Evolutionary conservation across 2,113 vertebrate species (phyloP).

Genomic region (Takifugu flavidus): DNA sequence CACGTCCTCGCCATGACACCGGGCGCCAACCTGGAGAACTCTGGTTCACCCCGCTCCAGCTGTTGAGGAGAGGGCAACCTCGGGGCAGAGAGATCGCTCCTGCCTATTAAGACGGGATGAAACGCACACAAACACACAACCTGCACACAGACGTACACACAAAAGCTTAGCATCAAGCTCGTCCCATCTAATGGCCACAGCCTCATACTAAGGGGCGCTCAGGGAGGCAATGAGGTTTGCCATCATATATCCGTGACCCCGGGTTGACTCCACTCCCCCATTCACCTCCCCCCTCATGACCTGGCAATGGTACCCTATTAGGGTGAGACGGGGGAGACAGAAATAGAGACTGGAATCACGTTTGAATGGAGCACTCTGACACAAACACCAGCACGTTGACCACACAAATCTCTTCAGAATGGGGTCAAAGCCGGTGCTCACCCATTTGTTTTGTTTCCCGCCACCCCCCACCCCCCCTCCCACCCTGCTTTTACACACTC

Average conservation of each 20-base stretch:
- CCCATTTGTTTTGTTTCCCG: slow-evolving; percentile 66
- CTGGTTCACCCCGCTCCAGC: slow-evolving; percentile 69
- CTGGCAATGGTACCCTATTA: slow-evolving; percentile 76
- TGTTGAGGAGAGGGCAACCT: slow-evolving; percentile 66
- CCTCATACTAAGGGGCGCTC: slow-evolving; percentile 70
- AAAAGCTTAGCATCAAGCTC: slow-evolving; percentile 54
- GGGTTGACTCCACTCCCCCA: slow-evolving; percentile 72
- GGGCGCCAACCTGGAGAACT: slow-evolving; percentile 51
- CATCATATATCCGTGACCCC: slow-evolving; percentile 76
- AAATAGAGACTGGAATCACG: slow-evolving; percentile 56
- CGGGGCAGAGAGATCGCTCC: slow-evolving; percentile 56
- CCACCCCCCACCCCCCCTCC: not conserved
- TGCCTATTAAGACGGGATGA: slow-evolving; percentile 57
- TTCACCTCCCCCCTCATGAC: slow-evolving; percentile 69
- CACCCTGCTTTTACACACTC: slow-evolving; percentile 8
- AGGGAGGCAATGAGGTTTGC: slow-evolving; percentile 74
- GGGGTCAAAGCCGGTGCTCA: slow-evolving; percentile 66
- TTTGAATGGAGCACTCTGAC: slow-evolving; percentile 67
- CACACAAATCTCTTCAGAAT: slow-evolving; percentile 66
- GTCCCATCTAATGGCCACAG: slow-evolving; percentile 66
- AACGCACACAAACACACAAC: slow-evolving; percentile 27
- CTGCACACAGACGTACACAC: slow-evolving; percentile 30
- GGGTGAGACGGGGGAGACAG: slow-evolving; percentile 46
- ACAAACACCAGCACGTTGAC: slow-evolving; percentile 57
- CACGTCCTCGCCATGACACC: slow-evolving; percentile 68